A percentile compares a stretch with the other conserved stretches of the same genome.
These are phyloP conservation scores for Oceanodroma tethys DNA, from an alignment of 2,113 vertebrate genomes.

Conservation along the genomic window DNA sequence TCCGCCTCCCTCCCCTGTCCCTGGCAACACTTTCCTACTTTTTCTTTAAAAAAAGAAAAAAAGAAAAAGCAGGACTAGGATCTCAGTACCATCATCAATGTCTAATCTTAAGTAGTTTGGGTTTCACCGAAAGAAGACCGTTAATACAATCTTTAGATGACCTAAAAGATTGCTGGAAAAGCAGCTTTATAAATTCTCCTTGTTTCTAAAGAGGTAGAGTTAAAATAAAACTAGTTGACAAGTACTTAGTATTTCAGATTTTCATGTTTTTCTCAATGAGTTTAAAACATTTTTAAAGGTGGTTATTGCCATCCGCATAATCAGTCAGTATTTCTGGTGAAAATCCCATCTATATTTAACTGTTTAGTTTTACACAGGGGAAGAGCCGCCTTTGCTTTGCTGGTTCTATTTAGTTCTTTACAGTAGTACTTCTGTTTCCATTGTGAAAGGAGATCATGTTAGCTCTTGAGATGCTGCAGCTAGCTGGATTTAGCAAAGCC, in stretches of 20 bases:
- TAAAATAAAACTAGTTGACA: background rate
- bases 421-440: background rate
- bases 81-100: no score
- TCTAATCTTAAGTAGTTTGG: background rate
- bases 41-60: background rate
- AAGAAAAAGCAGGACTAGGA: no score
- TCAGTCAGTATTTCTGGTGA: background rate
- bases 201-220: background rate
- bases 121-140: background rate
- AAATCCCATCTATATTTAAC: background rate
- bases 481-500: background rate
- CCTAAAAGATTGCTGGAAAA: background rate
- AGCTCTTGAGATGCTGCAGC: background rate
- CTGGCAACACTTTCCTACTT: background rate
- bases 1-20: fast-evolving
- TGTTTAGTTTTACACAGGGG: background rate
- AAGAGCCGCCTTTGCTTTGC: background rate
- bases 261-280: background rate
- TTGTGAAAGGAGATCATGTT: background rate
- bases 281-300: background rate
- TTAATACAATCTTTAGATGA: background rate
- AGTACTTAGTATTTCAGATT: background rate
- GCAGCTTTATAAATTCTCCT: background rate
- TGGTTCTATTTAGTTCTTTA: background rate
- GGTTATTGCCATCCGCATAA: background rate